Evolutionary conservation across 2,888 invertebrate genomes (phyloP), one percentile per base, ranked within the genome.

Genomic region (Leucozona laternaria): DNA sequence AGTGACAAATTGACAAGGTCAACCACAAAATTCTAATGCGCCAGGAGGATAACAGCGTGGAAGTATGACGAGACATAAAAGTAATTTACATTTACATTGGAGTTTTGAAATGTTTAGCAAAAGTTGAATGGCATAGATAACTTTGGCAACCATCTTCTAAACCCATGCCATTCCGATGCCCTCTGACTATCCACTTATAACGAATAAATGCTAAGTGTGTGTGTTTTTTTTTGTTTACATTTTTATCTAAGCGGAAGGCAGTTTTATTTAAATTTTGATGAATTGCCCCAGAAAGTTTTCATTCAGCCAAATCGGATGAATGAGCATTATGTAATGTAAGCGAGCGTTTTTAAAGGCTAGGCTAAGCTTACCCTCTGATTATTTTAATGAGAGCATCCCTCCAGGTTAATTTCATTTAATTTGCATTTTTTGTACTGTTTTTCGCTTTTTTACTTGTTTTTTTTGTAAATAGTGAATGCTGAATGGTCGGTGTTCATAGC

Each of bases 1-100:
- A 70, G 60, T 85, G 85, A 85, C 85, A 85, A 85, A 73, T 85
- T 81, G 85, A 85, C 85, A 85, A 85, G 85, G 85, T 85, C 85
- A 85, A 73, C 85, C 85, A 81, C 81, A 81, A 81, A 66, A 70
- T 81, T 71, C 55, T 72, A 80, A 81, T 78, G 68, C 68, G 45
- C 53, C 34, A 53, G 53, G 71, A 64, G 70, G 20, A 66, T 31
- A 17, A 22, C 5, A 10, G 68, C 6, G 8, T 13, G 28, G 55
- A 66, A 34, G 45, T 72, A 81, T 45, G 55, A 62, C 40, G 57
- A 57, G 70, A 79, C 64, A 60, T 71, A 68, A 68, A 78, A 70
- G 64, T 62, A 78, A 79, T 82, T 86, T 86, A 82, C 82, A 86
- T 85, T 85, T 85, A 85, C 85, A 85, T 77, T 85, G 81, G 62